Conservation (phyloP, 2,888 invertebrate genomes). For the Drosophila flavopinicola region DNA sequence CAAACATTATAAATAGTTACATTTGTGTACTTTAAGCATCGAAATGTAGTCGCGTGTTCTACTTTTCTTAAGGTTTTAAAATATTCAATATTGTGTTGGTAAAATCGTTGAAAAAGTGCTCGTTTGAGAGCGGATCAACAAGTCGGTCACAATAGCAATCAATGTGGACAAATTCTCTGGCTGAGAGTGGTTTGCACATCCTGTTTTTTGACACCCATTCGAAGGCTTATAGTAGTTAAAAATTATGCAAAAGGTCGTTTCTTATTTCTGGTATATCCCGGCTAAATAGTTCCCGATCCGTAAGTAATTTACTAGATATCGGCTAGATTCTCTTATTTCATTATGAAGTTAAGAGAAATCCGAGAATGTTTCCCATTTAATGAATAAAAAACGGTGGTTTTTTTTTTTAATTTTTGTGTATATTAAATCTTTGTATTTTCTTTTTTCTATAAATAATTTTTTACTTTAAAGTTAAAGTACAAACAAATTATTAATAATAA, state of each 20-base stretch:
- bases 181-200: neutral
- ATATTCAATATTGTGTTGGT: neutral
- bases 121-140: slow-evolving; percentile 16
- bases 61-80: neutral
- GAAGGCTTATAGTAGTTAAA: no score
- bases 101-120: neutral
- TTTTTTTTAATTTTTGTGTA: slow-evolving; percentile 70
- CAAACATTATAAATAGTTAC: slow-evolving; percentile 6
- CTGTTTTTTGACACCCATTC: neutral
- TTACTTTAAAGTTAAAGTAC: slow-evolving; percentile 82
- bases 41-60: neutral
- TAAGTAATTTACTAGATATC: no score
- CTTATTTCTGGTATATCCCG: no score
- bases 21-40: slow-evolving; percentile 9
- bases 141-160: slow-evolving; percentile 5
- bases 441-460: slow-evolving; percentile 77
- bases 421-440: slow-evolving; percentile 80
- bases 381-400: no score
- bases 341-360: no score
- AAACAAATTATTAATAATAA: slow-evolving; percentile 81
- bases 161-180: neutral
- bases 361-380: no score
- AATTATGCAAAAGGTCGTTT: no score
- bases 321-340: no score
- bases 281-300: no score